These are phyloP conservation scores for Muschampia plurimacula DNA, from an alignment of 2,888 invertebrate genomes.

Conservation along the genomic window DNA sequence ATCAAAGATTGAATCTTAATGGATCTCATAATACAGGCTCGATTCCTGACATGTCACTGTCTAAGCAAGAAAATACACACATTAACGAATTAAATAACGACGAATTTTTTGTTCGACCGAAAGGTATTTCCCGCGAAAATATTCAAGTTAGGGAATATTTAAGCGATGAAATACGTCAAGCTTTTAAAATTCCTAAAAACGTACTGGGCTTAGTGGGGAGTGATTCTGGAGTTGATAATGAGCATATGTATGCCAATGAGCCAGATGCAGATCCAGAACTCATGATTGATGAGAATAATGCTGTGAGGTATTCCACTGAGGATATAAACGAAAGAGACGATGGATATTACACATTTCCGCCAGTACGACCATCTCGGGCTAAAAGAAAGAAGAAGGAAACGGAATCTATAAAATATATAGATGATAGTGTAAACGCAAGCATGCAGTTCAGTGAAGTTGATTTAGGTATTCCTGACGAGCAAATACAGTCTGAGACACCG, in stretches of 20 bases:
- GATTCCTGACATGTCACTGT: conserved; percentile 68
- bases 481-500: conserved; percentile 69
- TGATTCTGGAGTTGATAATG: conserved; percentile 61
- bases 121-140: conserved; percentile 93
- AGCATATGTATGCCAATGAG: conserved; percentile 71
- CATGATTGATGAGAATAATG: conserved; percentile 68
- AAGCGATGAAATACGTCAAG: conserved; percentile 92
- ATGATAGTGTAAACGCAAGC: conserved; percentile 73
- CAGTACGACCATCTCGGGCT: conserved; percentile 84
- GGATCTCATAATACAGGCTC: conserved; percentile 60
- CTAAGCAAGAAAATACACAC: conserved; percentile 79
- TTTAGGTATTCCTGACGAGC: conserved; percentile 79
- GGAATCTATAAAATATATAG: conserved; percentile 73
- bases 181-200: conserved; percentile 89
- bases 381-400: conserved; percentile 80
- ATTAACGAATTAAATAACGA: conserved; percentile 95
- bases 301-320: conserved; percentile 70
- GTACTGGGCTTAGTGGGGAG: conserved; percentile 87
- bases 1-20: conserved; percentile 56
- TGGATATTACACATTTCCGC: conserved; percentile 83
- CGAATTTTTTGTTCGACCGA: conserved; percentile 93
- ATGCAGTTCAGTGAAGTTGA: conserved; percentile 80
- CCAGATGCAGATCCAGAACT: conserved; percentile 73
- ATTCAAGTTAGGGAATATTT: conserved; percentile 92
- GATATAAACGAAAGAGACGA: conserved; percentile 80